phyloP scores from a whole-genome alignment of 2,113 vertebrate species.

The Psettodes erumei region DNA sequence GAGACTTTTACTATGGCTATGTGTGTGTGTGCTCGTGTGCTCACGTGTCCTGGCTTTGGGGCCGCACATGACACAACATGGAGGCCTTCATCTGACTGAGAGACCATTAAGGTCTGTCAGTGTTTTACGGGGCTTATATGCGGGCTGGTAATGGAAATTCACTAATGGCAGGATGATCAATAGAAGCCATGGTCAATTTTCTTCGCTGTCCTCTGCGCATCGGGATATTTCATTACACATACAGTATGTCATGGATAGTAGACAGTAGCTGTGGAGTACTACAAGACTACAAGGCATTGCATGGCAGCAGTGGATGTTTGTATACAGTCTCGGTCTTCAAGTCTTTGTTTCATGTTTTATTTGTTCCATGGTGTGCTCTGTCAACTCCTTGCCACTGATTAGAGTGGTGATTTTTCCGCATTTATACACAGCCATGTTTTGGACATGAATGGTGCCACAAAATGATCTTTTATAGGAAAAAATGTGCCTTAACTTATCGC shows the following conservation, averaged over 20 bases:
- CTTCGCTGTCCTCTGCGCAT: conserved; percentile 47
- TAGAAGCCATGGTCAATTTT: conserved; percentile 64
- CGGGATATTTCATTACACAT: conserved; percentile 46
- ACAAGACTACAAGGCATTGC: conserved; percentile 12
- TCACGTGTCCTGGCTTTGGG: conserved; percentile 53
- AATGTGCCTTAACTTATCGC: conserved; percentile 6
- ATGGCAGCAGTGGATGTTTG: conserved; percentile 12
- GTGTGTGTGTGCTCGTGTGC: not conserved
- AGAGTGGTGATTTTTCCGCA: not conserved
- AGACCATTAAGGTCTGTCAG: conserved; percentile 71
- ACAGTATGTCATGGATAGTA: conserved; percentile 19
- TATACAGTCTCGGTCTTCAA: not conserved
- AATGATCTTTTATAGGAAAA: not conserved
- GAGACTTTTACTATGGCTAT: conserved; percentile 29
- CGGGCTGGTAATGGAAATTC: conserved; percentile 75
- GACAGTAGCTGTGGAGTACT: conserved; percentile 19
- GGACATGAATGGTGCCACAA: not conserved
- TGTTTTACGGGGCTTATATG: conserved; percentile 54
- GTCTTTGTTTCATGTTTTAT: not conserved
- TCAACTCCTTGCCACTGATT: not conserved
- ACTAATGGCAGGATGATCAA: conserved; percentile 79
- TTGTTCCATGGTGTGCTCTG: not conserved
- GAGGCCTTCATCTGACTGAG: conserved; percentile 60
- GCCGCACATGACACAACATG: conserved; percentile 49
- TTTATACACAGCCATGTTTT: not conserved